Percentiles rank a stretch among this genome's conserved stretches.
Evolutionary conservation across 2,888 invertebrate species (phyloP).

Genomic region (Callosobruchus maculatus): DNA sequence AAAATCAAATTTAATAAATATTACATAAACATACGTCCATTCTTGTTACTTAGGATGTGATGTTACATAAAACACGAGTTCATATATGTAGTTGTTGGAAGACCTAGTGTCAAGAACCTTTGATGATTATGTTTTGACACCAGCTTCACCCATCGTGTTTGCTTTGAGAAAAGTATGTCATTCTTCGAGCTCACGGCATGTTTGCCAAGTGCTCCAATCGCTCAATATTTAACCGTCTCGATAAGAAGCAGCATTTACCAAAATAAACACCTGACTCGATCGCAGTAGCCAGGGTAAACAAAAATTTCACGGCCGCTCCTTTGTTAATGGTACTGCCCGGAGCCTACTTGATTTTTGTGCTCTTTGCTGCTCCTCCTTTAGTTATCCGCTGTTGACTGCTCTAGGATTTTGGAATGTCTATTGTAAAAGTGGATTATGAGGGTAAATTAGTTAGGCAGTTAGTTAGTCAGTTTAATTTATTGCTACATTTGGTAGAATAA

Average conservation of each 20-base stretch:
- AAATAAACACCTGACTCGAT: not conserved
- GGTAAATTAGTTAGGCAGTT: too few species aligned
- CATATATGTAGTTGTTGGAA: not conserved
- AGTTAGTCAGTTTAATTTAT: too few species aligned
- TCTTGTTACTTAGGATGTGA: too few species aligned
- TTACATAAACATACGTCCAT: too few species aligned
- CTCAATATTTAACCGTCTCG: not conserved
- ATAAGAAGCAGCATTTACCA: not conserved
- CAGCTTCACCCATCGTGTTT: not conserved
- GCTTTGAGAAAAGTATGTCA: not conserved
- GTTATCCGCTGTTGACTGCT: not conserved
- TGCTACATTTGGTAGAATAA: too few species aligned
- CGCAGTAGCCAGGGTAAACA: constrained; percentile 1
- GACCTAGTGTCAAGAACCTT: not conserved
- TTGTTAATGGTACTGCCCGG: not conserved
- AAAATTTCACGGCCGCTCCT: not conserved
- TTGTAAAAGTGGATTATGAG: not conserved
- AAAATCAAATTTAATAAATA: too few species aligned
- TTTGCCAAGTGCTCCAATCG: not conserved
- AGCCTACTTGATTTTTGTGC: not conserved
- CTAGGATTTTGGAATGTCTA: not conserved
- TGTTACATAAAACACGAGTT: too few species aligned
- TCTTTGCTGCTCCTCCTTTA: not conserved
- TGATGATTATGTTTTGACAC: not conserved
- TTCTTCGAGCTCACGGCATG: not conserved